phyloP scores from a whole-genome alignment of 2,113 vertebrate genomes.

The Psilopsiagon aymara region DNA sequence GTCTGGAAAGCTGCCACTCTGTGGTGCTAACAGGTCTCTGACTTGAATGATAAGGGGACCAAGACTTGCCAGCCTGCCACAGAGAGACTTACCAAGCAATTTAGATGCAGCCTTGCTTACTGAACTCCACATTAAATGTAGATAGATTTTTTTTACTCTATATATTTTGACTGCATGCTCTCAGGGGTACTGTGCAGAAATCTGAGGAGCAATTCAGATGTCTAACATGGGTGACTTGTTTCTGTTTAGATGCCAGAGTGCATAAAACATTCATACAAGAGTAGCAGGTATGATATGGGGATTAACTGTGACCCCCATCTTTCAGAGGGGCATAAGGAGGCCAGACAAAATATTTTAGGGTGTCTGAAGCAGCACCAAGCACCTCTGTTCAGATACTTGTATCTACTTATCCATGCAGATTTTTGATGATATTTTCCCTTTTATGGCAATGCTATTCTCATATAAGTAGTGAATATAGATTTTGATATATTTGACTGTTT shows the following conservation, averaged over 20 bases:
- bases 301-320: not conserved
- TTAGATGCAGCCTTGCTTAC: constrained; percentile 41
- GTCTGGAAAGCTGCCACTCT: not conserved
- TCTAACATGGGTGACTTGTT: not conserved
- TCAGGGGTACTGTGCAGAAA: not conserved
- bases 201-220: not conserved
- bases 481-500: not conserved
- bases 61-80: not conserved
- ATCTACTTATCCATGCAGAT: not conserved
- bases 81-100: constrained; percentile 39
- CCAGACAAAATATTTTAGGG: not conserved
- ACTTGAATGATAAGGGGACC: constrained; percentile 24
- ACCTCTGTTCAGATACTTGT: not conserved
- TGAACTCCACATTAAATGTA: constrained; percentile 29
- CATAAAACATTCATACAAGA: not conserved
- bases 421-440: not conserved
- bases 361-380: not conserved
- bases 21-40: not conserved
- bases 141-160: constrained; percentile 42
- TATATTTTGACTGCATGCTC: constrained; percentile 32
- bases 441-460: not conserved
- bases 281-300: not conserved
- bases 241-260: not conserved
- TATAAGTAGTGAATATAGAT: not conserved
- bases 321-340: not conserved